A percentile compares a stretch with the other conserved stretches of the same genome.
phyloP scores from a whole-genome alignment of 2,797 vertebrate species.

The Pangasius sanitwongsei region DNA sequence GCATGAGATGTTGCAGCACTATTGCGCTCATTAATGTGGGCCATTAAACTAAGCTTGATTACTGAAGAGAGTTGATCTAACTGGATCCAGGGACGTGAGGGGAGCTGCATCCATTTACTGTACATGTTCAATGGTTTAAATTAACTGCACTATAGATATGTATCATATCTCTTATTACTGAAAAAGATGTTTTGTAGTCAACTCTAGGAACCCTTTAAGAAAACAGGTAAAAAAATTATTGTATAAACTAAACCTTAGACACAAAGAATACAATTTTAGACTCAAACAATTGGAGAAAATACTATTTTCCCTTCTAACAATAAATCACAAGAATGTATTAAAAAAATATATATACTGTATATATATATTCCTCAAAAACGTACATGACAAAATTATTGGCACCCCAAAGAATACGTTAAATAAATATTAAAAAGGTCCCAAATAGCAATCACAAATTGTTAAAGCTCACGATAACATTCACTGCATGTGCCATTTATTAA shows the following conservation, averaged over 20 bases:
- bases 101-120: conserved; percentile 58
- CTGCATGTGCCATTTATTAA: too few species aligned
- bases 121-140: conserved; percentile 41
- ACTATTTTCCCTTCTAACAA: background rate
- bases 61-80: conserved; percentile 69
- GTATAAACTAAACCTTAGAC: background rate
- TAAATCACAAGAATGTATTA: background rate
- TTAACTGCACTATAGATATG: conserved; percentile 7
- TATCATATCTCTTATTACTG: background rate
- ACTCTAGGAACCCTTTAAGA: background rate
- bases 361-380: too few species aligned
- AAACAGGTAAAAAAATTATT: background rate
- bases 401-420: background rate
- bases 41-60: conserved; percentile 60
- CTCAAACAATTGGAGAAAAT: background rate
- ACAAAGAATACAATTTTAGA: background rate
- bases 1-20: conserved; percentile 65
- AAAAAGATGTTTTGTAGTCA: background rate
- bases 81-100: conserved; percentile 66
- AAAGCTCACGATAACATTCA: background rate
- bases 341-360: too few species aligned
- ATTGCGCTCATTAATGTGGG: conserved; percentile 70
- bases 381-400: background rate
- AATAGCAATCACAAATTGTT: background rate
- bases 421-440: background rate